Evolutionary conservation across 2,113 vertebrate genomes (phyloP).

Genomic region (Phylloscopus trochiloides): DNA sequence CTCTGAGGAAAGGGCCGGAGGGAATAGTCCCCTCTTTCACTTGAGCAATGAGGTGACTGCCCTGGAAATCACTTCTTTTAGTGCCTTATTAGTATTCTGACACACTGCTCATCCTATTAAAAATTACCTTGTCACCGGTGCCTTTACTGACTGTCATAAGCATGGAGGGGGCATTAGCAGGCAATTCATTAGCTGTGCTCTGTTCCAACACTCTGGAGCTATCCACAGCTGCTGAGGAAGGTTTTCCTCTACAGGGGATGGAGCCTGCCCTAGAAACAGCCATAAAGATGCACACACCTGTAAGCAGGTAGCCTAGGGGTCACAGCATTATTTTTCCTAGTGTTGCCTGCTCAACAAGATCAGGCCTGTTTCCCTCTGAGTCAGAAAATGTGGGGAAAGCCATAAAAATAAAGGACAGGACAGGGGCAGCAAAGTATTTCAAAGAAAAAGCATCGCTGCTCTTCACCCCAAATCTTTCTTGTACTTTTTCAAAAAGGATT

Average conservation of each 20-base stretch:
- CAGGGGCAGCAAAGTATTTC: not conserved
- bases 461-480: not conserved
- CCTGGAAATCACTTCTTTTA: slow-evolving; percentile 35
- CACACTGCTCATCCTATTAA: slow-evolving; percentile 36
- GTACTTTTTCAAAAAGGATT: not conserved
- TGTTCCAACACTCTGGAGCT: not conserved
- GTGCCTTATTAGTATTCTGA: slow-evolving; percentile 63
- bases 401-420: not conserved
- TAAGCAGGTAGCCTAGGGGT: not conserved
- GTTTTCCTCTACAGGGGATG: not conserved
- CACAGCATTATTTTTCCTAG: not conserved
- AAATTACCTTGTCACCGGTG: slow-evolving; percentile 39
- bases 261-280: not conserved
- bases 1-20: slow-evolving; percentile 2
- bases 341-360: not conserved
- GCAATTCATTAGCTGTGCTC: slow-evolving; percentile 34
- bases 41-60: slow-evolving; percentile 16
- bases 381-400: not conserved
- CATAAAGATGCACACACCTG: not conserved
- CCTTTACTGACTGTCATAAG: slow-evolving; percentile 44
- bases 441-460: not conserved
- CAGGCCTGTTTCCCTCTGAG: not conserved
- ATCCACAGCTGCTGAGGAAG: not conserved
- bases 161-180: slow-evolving; percentile 30
- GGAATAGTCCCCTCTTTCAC: not conserved